A percentile compares a stretch with the other conserved stretches of the same genome.
Conservation (phyloP, 2,888 invertebrate genomes). For the Hydrotaea cyrtoneurina region DNA sequence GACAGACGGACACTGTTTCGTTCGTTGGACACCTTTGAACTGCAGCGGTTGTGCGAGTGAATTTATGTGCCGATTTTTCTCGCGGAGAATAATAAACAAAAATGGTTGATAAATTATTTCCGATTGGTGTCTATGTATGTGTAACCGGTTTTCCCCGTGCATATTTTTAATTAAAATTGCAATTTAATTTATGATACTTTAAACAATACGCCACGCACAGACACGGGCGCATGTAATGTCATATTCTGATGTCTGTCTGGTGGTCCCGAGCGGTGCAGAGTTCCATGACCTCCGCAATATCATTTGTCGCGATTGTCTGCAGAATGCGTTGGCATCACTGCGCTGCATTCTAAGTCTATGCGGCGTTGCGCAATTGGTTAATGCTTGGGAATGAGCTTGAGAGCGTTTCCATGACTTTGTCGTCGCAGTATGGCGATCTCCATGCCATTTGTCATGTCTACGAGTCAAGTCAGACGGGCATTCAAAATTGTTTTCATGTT, state of each 20-base stretch:
- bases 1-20: background rate
- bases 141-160: conserved; percentile 21
- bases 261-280: conserved; percentile 12
- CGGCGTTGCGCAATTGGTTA: conserved; percentile 31
- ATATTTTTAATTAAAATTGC: conserved; percentile 41
- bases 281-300: conserved; percentile 37
- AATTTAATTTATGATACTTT: conserved; percentile 35
- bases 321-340: conserved; percentile 51
- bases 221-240: background rate
- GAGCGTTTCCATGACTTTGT: background rate
- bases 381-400: background rate
- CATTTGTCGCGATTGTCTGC: background rate
- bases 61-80: background rate
- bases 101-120: conserved; percentile 42
- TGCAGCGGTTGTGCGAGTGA: background rate
- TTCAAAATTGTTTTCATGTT: too few relatives aligned
- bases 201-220: conserved; percentile 12
- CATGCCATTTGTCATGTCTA: background rate
- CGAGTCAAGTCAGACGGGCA: too few relatives aligned
- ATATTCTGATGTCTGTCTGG: background rate
- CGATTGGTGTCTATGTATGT: conserved; percentile 31
- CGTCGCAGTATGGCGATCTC: background rate
- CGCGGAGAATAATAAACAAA: conserved; percentile 10
- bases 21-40: conserved; percentile 24
- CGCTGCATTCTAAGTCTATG: conserved; percentile 29